These are phyloP conservation scores for Hypolimnas misippus DNA, from an alignment of 2,888 invertebrate genomes.

Conservation along the genomic window DNA sequence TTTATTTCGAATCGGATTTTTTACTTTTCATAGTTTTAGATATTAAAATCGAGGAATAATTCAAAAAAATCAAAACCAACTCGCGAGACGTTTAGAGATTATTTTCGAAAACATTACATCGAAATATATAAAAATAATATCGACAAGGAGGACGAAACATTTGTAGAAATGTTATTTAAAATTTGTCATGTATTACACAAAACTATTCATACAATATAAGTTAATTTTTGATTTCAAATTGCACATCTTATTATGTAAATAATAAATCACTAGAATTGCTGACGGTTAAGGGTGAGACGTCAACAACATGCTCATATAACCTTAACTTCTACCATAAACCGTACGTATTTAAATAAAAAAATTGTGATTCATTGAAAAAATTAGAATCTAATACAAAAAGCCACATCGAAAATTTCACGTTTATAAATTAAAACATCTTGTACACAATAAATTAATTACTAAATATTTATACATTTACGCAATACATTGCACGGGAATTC, in stretches of 20 bases:
- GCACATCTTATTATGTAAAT: not conserved
- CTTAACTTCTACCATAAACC: too few species aligned
- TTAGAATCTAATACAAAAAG: too few species aligned
- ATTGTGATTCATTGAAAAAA: not conserved
- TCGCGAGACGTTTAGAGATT: too few species aligned
- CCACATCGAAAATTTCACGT: not conserved
- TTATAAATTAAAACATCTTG: constrained; percentile 42
- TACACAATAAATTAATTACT: constrained; percentile 38
- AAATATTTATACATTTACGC: constrained; percentile 11
- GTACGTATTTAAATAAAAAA: not conserved
- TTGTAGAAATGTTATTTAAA: not conserved
- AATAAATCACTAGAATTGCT: not conserved
- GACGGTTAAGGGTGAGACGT: not conserved
- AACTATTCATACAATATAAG: not conserved
- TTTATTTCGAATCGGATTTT: too few species aligned
- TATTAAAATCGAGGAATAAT: too few species aligned
- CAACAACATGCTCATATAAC: too few species aligned
- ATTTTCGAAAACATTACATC: too few species aligned
- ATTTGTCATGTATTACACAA: not conserved
- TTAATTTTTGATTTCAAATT: not conserved
- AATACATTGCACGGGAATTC: constrained; percentile 11
- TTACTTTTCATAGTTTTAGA: too few species aligned
- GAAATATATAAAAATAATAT: too few species aligned
- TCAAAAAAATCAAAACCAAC: too few species aligned
- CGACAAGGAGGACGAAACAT: too few species aligned